phyloP scores from a whole-genome alignment of 53 echinoderm and acorn worm species.

The Antedon mediterranea region DNA sequence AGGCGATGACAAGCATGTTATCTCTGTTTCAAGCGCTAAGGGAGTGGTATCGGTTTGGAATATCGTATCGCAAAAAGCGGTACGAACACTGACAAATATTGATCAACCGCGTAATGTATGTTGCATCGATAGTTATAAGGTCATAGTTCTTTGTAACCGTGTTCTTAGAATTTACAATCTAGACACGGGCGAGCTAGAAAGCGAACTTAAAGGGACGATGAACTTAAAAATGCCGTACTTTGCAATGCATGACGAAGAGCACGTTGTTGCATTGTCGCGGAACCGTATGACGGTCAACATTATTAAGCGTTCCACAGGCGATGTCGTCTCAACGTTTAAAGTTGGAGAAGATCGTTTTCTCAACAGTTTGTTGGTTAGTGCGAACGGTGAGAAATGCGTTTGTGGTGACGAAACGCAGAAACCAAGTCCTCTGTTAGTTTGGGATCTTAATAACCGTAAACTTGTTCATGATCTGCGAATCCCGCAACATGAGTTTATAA shows the following conservation, averaged over 20 bases:
- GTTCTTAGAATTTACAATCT: conserved; percentile 89
- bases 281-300: conserved; percentile 98
- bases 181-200: conserved; percentile 62
- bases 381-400: conserved; percentile 80
- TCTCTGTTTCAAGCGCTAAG: conserved; percentile 54
- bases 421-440: conserved; percentile 86
- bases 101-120: conserved; percentile 60
- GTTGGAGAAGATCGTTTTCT: conserved; percentile 90
- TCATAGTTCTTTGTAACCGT: conserved; percentile 81
- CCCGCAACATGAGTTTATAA: conserved; percentile 93
- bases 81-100: conserved; percentile 63
- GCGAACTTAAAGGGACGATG: conserved; percentile 86
- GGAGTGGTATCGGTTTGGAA: conserved; percentile 80
- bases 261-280: conserved; percentile 88
- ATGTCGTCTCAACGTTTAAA: conserved; percentile 81
- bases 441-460: conserved; percentile 80
- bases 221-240: conserved; percentile 87
- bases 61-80: conserved; percentile 56
- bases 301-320: conserved; percentile 67
- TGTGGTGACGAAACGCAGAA: conserved; percentile 98
- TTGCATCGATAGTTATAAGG: conserved; percentile 72
- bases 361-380: conserved; percentile 93
- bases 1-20: conserved; percentile 49
- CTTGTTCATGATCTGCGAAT: conserved; percentile 93
- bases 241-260: conserved; percentile 66